Percentiles rank a stretch among this genome's conserved stretches.
phyloP scores from a whole-genome alignment of 2,797 vertebrate species.

The Sebastes vulpes region DNA sequence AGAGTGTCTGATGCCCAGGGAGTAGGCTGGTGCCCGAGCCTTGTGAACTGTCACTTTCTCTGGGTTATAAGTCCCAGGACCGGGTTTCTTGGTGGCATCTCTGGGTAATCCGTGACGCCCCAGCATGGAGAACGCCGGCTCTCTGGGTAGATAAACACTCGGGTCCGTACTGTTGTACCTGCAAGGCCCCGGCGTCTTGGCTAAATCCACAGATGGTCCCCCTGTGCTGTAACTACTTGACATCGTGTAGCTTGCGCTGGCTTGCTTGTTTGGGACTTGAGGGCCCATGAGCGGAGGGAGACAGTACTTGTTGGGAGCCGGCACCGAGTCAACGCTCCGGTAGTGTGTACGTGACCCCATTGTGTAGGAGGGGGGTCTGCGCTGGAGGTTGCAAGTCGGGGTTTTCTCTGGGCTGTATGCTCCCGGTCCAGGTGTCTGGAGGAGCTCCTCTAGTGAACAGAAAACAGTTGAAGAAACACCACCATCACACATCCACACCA shows the following conservation, averaged over 20 bases:
- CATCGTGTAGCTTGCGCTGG: constrained; percentile 88
- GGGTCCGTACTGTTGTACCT: constrained; percentile 88
- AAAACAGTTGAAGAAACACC: constrained; percentile 25
- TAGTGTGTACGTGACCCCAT: constrained; percentile 86
- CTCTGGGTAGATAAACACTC: constrained; percentile 83
- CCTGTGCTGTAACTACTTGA: constrained; percentile 71
- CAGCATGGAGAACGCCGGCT: constrained; percentile 89
- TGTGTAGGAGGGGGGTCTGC: constrained; percentile 87
- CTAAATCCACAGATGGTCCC: constrained; percentile 84
- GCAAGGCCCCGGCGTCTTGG: constrained; percentile 88
- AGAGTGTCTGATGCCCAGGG: constrained; percentile 88
- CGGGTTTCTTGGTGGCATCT: constrained; percentile 76
- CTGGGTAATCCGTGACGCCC: constrained; percentile 78
- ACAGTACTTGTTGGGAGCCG: constrained; percentile 89
- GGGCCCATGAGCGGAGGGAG: constrained; percentile 89
- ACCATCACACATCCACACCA: constrained; percentile 8
- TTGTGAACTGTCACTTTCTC: constrained; percentile 87
- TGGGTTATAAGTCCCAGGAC: constrained; percentile 88
- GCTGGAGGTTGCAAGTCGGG: constrained; percentile 77
- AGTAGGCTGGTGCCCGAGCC: constrained; percentile 85
- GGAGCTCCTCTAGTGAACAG: constrained; percentile 64
- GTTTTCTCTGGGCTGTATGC: constrained; percentile 89
- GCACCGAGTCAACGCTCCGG: constrained; percentile 77
- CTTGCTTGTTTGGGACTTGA: constrained; percentile 82
- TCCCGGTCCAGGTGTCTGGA: constrained; percentile 89